Evolutionary conservation across 2,888 invertebrate species (phyloP), one percentile per base, ranked within the genome.

Genomic region (Dasypolia templi): DNA sequence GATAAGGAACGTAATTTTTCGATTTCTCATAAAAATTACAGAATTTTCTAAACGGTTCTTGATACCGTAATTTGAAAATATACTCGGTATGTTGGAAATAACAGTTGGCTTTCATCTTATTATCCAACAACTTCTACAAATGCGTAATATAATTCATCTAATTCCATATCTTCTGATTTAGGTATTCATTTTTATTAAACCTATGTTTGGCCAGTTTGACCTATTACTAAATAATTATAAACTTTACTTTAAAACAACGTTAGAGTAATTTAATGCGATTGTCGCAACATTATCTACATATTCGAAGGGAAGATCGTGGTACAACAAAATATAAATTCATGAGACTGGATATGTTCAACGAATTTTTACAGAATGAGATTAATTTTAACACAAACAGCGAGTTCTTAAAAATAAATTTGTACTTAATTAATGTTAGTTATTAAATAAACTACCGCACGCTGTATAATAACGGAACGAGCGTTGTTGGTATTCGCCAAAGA

Each of bases 401-500:
- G 62, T 71, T 72, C 82, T 75, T 87, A 86, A 75, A 81, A 78
- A 81, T 81, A 79, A 77, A 62, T 86, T 91, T 91, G 89, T 91
- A 92, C 90, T 90, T 89, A 86, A 87, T 74, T 75, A 84, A 81
- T 62, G 75, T 80, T 81, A 81, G 70, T 85, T 63, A 44, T 72
- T 72, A 58, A 90, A 85, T 77, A 84, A 93, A 95, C 95, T 96
- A 96, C 94, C 96, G 95, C 84, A 93, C 90, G 75, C 87, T 92
- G 85, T 93, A 93, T 67, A 95, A 88, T 81, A 95, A 87, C 86
- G 92, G 89, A 76, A 92, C 85, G 75, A 94, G 87, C 59, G 91
- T 82, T 72, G 88, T 85, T 78, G 89, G 85, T 91, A 94, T 91
- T 88, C 93, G 90, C 91, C 93, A 93, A 75, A 90, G 69, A 83